Evolutionary conservation across 2,113 vertebrate genomes (phyloP).

Genomic region (Catharus minimus): DNA sequence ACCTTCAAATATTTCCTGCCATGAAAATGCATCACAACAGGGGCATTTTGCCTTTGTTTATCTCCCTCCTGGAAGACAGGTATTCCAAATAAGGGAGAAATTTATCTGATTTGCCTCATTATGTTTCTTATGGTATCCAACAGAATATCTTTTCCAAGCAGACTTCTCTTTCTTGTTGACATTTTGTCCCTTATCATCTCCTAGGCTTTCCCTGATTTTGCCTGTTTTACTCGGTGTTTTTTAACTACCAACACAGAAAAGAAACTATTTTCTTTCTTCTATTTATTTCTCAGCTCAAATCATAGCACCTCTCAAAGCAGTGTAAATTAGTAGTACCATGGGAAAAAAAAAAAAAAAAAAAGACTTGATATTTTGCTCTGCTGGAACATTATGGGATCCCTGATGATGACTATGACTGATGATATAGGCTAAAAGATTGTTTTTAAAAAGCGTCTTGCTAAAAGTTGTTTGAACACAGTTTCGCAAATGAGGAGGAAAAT

Average conservation of each 20-base stretch:
- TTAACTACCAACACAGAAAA: neutral
- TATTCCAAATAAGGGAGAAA: neutral
- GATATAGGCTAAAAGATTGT: neutral
- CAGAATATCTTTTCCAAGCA: neutral
- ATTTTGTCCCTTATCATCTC: neutral
- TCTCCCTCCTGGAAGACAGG: neutral
- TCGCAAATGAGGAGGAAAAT: neutral
- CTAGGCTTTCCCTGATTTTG: neutral
- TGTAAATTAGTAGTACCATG: neutral
- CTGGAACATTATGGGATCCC: neutral
- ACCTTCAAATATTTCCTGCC: neutral
- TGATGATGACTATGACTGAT: neutral
- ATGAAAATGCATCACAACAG: neutral
- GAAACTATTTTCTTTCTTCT: neutral
- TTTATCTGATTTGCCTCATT: neutral
- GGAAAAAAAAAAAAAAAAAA: neutral
- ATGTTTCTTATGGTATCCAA: neutral
- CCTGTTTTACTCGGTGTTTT: neutral
- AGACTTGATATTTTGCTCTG: neutral
- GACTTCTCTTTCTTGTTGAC: neutral
- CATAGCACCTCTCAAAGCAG: neutral
- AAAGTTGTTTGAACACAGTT: neutral
- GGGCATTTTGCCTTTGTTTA: neutral
- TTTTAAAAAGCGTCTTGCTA: neutral
- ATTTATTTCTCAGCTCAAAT: neutral